phyloP scores from a whole-genome alignment of 2,113 vertebrate species.

The Phrynocephalus versicolor region DNA sequence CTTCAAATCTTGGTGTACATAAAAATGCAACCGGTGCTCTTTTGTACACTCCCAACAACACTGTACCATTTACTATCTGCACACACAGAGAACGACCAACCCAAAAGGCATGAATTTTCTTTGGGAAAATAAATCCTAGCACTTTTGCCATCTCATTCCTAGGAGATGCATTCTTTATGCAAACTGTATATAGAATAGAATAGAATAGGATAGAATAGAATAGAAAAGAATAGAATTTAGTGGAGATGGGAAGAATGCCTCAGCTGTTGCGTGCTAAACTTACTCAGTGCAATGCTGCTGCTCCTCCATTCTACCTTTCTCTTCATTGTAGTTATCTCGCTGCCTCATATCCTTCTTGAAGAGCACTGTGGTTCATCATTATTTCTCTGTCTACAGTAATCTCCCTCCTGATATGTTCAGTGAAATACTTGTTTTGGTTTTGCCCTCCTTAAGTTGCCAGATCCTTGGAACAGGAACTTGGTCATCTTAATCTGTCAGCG shows the following conservation, averaged over 20 bases:
- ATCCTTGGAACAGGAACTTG: constrained; percentile 4
- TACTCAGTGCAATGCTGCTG: background rate
- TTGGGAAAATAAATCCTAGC: no score
- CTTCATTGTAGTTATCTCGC: background rate
- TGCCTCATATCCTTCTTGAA: background rate
- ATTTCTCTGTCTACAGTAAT: background rate
- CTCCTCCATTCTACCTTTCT: background rate
- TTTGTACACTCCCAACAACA: no score
- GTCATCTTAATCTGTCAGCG: background rate
- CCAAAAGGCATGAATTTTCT: no score
- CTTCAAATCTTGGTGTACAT: no score
- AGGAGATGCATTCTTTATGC: no score
- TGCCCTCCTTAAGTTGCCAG: background rate
- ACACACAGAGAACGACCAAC: no score
- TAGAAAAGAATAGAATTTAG: background rate
- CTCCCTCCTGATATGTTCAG: background rate
- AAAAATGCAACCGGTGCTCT: no score
- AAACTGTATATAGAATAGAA: no score
- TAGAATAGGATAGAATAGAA: no score
- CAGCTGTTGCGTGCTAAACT: background rate
- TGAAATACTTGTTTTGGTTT: background rate
- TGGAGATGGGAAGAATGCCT: background rate
- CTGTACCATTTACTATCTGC: no score
- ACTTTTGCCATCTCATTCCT: no score
- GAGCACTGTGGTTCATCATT: background rate